Evolutionary conservation across 92 coral and sea anemone species (phyloP), one percentile per base, ranked within the genome.

Genomic region (Montipora capitata): DNA sequence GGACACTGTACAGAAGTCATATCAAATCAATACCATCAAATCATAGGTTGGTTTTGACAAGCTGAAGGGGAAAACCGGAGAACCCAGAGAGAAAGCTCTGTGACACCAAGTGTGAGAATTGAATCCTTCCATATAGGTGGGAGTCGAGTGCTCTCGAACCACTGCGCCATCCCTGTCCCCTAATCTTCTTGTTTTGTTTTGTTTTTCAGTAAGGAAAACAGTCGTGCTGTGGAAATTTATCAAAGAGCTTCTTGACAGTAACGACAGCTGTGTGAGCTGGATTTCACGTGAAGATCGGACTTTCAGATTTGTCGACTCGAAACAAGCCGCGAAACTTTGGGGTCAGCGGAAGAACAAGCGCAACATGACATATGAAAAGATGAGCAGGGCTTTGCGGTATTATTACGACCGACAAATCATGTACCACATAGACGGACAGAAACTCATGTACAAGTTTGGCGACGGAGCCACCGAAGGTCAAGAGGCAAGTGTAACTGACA

Each of bases 281-380:
- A 94, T 91, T 68, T 84, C 91, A 78, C 94, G 93, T 41, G 98
- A 95, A 43, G 95, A 93, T 15, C 95, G 98, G 14, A 88, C 82
- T 41, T 95, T 95, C 68, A 92, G 91, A 65, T 84, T 95, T 45
- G 94, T 91, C 3, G 94, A 95, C 83, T 95, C 98, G 52, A 95
- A 90, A 54, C 89, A 85, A 61, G 98, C 94, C 11, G 98, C 98
- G 14, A 94, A 80, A 67, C 94, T 95, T 38, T 95, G 98, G 98
- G 98, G 98, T 35, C 94, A 93, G 75, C 80, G 95, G 77, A 95
- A 95, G 78, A 95, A 95, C 87, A 95, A 94, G 44, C 96, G 91
- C 12, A 91, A 93, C 68, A 95, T 95, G 98, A 95, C 96, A 4
- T 95, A 95, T 54, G 98, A 95, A 61, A 95, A 95, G 94, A 85